Evolutionary conservation across 2,797 vertebrate species (phyloP).

Genomic region (Spondyliosoma cantharus): DNA sequence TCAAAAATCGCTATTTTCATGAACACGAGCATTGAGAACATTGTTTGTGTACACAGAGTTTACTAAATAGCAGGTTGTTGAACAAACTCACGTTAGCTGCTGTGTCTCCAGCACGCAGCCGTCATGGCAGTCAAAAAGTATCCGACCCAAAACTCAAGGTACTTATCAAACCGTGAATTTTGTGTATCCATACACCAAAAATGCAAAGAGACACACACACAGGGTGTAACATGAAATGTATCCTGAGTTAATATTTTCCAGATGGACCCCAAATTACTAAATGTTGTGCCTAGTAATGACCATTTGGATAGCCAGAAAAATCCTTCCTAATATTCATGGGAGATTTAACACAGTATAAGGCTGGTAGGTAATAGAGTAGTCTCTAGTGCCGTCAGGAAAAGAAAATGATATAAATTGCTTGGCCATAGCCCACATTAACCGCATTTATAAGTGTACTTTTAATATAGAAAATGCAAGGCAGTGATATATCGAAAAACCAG

Average conservation of each 20-base stretch:
- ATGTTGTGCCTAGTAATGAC: not conserved
- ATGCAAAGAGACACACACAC: not conserved
- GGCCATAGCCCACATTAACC: not conserved
- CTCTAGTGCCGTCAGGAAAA: not conserved
- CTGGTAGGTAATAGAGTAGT: not conserved
- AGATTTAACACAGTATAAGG: not conserved
- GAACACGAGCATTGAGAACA: no score
- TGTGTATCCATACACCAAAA: not conserved
- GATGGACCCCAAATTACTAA: not conserved
- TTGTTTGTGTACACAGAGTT: no score
- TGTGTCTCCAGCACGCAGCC: no score
- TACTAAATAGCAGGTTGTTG: no score
- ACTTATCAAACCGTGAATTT: not conserved
- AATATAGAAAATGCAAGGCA: not conserved
- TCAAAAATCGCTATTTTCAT: no score
- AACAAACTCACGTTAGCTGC: no score
- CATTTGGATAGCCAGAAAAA: constrained; percentile 13
- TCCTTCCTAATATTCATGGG: constrained; percentile 10
- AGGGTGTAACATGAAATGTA: no score
- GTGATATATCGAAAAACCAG: not conserved
- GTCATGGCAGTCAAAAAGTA: no score
- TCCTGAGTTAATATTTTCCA: not conserved
- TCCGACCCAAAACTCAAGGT: not conserved
- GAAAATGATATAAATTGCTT: not conserved
- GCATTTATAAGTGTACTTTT: not conserved